These are phyloP conservation scores for Cistogaster globosa DNA, from an alignment of 2,888 invertebrate species.

Conservation along the genomic window DNA sequence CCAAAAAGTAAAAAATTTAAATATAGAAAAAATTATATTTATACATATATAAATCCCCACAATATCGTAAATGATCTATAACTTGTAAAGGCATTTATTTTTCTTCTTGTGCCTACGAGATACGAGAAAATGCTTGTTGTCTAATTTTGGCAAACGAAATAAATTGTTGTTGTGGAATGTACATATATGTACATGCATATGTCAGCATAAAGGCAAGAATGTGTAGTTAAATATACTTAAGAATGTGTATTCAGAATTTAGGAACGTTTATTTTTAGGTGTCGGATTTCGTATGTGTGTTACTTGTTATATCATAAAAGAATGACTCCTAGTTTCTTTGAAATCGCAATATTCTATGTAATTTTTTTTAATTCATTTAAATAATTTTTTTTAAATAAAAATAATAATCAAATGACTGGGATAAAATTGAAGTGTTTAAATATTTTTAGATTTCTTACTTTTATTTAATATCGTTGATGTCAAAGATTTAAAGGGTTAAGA, in stretches of 20 bases:
- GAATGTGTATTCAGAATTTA: constrained; percentile 25
- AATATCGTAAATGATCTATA: constrained; percentile 48
- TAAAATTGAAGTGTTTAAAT: background rate
- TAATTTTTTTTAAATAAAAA: too few relatives aligned
- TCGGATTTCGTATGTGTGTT: constrained; percentile 57
- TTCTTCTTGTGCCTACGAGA: constrained; percentile 38
- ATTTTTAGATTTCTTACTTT: background rate
- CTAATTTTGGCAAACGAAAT: constrained; percentile 81
- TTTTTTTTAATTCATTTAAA: too few relatives aligned
- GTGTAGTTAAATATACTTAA: constrained; percentile 5
- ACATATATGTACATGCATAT: background rate
- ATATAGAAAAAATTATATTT: constrained; percentile 39
- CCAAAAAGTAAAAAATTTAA: constrained; percentile 56
- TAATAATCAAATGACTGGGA: too few relatives aligned
- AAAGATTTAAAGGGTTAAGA: too few relatives aligned
- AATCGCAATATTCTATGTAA: too few relatives aligned
- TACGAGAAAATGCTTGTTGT: constrained; percentile 75
- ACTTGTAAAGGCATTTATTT: constrained; percentile 21
- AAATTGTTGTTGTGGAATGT: too few relatives aligned
- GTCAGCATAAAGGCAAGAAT: background rate
- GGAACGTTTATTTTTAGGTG: constrained; percentile 57
- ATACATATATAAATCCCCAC: background rate
- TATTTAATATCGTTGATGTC: background rate
- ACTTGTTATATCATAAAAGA: constrained; percentile 47
- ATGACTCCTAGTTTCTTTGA: too few relatives aligned